Percentiles rank a stretch among this genome's conserved stretches.
Evolutionary conservation across 2,113 vertebrate genomes (phyloP).

Genomic region (Narcine bancroftii): DNA sequence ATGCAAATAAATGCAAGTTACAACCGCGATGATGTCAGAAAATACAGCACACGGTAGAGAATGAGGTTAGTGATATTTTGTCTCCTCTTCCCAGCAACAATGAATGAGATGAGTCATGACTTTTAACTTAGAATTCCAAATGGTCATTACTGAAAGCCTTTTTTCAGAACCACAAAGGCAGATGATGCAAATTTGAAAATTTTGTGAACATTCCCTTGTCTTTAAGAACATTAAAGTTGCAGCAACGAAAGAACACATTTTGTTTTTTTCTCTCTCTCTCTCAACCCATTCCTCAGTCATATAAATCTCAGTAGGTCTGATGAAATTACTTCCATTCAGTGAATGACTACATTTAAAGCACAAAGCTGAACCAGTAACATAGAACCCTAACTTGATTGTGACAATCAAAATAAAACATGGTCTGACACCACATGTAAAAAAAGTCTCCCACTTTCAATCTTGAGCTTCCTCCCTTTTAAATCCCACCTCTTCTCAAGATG

Average conservation of each 20-base stretch:
- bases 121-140: neutral
- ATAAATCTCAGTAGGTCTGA: neutral
- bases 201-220: neutral
- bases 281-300: neutral
- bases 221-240: neutral
- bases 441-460: neutral
- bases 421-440: neutral
- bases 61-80: neutral
- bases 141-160: neutral
- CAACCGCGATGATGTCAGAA: slow-evolving; percentile 5
- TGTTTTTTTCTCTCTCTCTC: neutral
- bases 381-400: neutral
- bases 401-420: neutral
- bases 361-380: neutral
- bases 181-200: neutral
- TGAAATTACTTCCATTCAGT: neutral
- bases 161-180: neutral
- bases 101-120: neutral
- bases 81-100: neutral
- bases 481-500: neutral
- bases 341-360: neutral
- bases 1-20: slow-evolving; percentile 36
- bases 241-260: neutral
- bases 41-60: neutral
- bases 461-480: neutral